Base-by-base conservation (phyloP, 2,113 vertebrate genomes). In the Anhinga rufa region DNA sequence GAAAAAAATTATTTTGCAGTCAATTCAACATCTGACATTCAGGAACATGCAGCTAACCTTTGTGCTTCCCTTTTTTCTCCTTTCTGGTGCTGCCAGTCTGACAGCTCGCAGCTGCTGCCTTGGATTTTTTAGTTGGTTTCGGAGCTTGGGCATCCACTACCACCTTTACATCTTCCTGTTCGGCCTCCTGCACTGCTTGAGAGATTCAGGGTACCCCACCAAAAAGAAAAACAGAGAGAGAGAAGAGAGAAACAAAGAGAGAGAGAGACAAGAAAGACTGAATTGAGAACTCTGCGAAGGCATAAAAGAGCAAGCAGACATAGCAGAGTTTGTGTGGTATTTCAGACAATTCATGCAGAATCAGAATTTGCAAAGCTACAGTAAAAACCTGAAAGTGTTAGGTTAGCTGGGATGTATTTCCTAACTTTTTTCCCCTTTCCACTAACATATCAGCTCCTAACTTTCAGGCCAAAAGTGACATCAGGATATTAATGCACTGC, bases 51-150 rank as follows among this genome's bases (percentile, higher is more conserved):
- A 92, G 97, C 99, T 99, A 98, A 99, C 99, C 99, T 99, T 99
- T 99, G 97, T 99, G 99, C 95, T 99, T 99, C 72, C 98, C 99
- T 98, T 98, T 99, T 98, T 98, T 99, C 98, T 99, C 99, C 97
- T 99, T 99, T 98, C 98, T 99, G 92, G 98, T 96, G 95, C 98
- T 99, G 98, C 98, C 98, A 21, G 98, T 98, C 97, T 99, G 99
- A 88, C 98, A 99, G 85, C 99, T 99, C 2, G 98, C 98, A 69
- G 98, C 97, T 58, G 98, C 98, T 32, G 98, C 98, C 98, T 98
- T 99, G 97, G 97, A 74, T 98, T 99, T 99, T 98, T 99, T 99
- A 97, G 98, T 97, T 74, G 99, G 98, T 98, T 99, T 99, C 87
- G 98, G 98, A 88, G 98, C 98, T 97, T 99, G 99, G 69, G 95